Conservation (phyloP, 2,797 vertebrate genomes). For the Liasis olivaceus region DNA sequence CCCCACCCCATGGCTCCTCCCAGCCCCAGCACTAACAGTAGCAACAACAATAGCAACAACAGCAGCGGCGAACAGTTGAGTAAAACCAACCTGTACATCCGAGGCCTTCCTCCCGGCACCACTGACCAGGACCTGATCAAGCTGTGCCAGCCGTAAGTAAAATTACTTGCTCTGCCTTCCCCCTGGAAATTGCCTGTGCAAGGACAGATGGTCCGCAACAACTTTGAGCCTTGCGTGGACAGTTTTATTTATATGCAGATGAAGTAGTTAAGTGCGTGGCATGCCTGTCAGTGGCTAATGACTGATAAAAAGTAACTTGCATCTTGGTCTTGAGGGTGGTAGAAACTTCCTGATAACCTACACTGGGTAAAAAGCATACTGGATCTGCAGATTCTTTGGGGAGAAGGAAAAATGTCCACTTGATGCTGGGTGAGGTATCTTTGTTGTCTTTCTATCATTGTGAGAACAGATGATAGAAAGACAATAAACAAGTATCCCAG, state of each 20-base stretch:
- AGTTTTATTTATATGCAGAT: not conserved
- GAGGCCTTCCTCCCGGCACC: slow-evolving; percentile 95
- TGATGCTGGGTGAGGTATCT: not conserved
- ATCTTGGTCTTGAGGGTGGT: slow-evolving; percentile 18
- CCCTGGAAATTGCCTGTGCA: not conserved
- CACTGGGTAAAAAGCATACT: slow-evolving; percentile 7
- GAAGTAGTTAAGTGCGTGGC: slow-evolving; percentile 19
- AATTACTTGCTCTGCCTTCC: not conserved
- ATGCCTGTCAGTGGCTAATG: not conserved
- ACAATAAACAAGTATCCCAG: not conserved
- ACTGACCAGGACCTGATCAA: slow-evolving; percentile 99
- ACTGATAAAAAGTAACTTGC: not conserved
- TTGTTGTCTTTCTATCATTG: too few species aligned
- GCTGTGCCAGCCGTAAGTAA: slow-evolving; percentile 97
- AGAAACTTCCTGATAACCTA: slow-evolving; percentile 15
- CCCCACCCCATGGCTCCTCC: slow-evolving; percentile 98
- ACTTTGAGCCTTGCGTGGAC: not conserved
- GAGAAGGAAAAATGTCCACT: not conserved
- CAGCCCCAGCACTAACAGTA: slow-evolving; percentile 93
- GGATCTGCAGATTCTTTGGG: slow-evolving; percentile 12
- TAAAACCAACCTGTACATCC: slow-evolving; percentile 99
- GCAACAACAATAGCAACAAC: slow-evolving; percentile 93
- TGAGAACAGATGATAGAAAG: not conserved
- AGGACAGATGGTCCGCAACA: slow-evolving; percentile 28
- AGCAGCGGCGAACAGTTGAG: slow-evolving; percentile 94